These are phyloP conservation scores for Ichneumoninae sp. DNA, from an alignment of 2,888 invertebrate genomes.

Conservation along the genomic window DNA sequence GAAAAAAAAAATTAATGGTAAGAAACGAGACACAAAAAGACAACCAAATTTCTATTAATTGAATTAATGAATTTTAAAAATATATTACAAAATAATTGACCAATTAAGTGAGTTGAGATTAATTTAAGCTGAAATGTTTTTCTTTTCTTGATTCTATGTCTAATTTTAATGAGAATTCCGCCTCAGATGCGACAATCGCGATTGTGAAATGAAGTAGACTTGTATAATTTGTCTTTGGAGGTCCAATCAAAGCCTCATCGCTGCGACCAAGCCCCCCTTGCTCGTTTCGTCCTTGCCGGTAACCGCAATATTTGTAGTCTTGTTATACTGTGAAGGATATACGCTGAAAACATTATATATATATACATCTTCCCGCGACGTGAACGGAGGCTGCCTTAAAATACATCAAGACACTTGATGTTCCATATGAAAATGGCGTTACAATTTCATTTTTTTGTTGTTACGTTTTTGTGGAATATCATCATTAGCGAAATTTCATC, in stretches of 20 bases:
- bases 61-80: not conserved
- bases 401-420: conserved; percentile 46
- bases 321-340: conserved; percentile 49
- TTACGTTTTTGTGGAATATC: conserved; percentile 1
- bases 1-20: conserved; percentile 5
- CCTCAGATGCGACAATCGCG: conserved; percentile 4
- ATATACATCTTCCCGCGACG: conserved; percentile 53
- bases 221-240: conserved; percentile 28
- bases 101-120: conserved; percentile 38
- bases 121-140: not conserved
- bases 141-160: conserved; percentile 9
- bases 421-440: conserved; percentile 42
- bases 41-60: not conserved
- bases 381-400: conserved; percentile 53
- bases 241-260: conserved; percentile 13
- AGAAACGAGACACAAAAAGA: conserved; percentile 1
- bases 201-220: conserved; percentile 18
- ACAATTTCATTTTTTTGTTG: conserved; percentile 18
- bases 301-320: conserved; percentile 40
- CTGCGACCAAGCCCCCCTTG: not conserved
- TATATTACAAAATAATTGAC: conserved; percentile 4
- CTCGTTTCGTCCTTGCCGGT: conserved; percentile 30
- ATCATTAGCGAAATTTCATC: not conserved
- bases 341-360: conserved; percentile 31
- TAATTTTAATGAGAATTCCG: conserved; percentile 16